Conservation (phyloP, 2,113 vertebrate species). For the Sula dactylatra region DNA sequence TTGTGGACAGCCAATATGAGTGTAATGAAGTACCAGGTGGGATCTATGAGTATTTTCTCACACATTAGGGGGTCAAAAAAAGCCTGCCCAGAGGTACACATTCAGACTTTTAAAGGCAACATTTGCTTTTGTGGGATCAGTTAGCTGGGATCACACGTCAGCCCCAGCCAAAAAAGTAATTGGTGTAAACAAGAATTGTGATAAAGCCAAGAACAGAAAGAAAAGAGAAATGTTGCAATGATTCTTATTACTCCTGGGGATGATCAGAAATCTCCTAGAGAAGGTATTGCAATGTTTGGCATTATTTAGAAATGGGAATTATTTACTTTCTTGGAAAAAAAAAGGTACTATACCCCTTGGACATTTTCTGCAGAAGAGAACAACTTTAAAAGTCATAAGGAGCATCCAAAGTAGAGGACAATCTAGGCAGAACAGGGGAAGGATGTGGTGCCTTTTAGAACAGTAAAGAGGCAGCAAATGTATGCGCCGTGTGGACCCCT, state of each 20-base stretch:
- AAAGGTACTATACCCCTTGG: background rate
- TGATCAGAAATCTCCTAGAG: background rate
- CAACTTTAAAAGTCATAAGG: background rate
- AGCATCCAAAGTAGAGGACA: background rate
- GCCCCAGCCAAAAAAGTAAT: background rate
- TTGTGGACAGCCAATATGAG: background rate
- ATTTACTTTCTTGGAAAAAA: background rate
- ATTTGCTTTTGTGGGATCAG: background rate
- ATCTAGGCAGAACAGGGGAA: background rate
- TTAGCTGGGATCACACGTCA: background rate
- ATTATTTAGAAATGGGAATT: background rate
- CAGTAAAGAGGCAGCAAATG: background rate
- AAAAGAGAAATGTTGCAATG: background rate
- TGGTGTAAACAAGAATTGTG: background rate
- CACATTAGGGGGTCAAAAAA: fast-evolving
- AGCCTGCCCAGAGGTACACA: background rate
- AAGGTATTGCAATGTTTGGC: background rate
- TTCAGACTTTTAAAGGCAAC: background rate
- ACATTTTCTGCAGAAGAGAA: background rate
- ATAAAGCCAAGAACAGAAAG: constrained; percentile 2
- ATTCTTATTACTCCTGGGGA: background rate
- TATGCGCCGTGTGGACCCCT: background rate
- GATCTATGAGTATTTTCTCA: background rate
- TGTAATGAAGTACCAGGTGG: background rate
- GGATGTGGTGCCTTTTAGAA: background rate